Percentiles rank a stretch among this genome's conserved stretches.
phyloP scores from a whole-genome alignment of 2,888 invertebrate genomes.

The Mellilla xanthometata region DNA sequence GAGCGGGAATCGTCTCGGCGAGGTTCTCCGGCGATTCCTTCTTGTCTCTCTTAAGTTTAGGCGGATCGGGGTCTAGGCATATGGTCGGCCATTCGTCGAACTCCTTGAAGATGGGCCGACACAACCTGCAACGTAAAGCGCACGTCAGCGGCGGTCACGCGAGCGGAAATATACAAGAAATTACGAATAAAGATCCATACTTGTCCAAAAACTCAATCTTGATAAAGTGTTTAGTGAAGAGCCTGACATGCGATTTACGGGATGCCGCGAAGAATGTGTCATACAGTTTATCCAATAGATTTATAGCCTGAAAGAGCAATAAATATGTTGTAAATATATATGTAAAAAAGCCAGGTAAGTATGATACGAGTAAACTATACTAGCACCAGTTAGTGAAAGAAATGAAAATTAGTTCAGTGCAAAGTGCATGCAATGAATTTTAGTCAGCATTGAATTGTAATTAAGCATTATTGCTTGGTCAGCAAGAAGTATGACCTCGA shows the following conservation, averaged over 20 bases:
- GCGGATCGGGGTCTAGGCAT: constrained; percentile 66
- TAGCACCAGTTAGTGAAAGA: constrained; percentile 27
- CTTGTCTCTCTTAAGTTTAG: constrained; percentile 59
- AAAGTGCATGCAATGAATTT: constrained; percentile 13
- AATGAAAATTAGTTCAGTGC: constrained; percentile 28
- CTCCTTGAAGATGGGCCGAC: constrained; percentile 85
- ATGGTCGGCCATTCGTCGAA: constrained; percentile 85
- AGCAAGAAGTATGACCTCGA: no score
- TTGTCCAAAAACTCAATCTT: constrained; percentile 88
- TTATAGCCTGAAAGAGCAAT: constrained; percentile 82
- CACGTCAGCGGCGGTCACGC: constrained; percentile 4
- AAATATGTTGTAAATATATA: constrained; percentile 75
- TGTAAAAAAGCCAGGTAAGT: constrained; percentile 46
- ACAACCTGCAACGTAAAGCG: constrained; percentile 66
- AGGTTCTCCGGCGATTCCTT: constrained; percentile 52
- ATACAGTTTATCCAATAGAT: constrained; percentile 86
- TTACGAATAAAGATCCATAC: constrained; percentile 60
- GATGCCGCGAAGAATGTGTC: constrained; percentile 77
- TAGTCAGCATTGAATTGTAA: constrained; percentile 18
- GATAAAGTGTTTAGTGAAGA: constrained; percentile 86
- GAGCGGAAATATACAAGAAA: constrained; percentile 22
- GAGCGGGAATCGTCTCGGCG: constrained; percentile 42
- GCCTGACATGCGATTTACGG: constrained; percentile 82
- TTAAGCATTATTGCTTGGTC: constrained; percentile 2
- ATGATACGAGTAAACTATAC: constrained; percentile 36